A percentile compares a stretch with the other conserved stretches of the same genome.
Evolutionary conservation across 2,888 invertebrate genomes (phyloP).

Genomic region (Sesia apiformis): DNA sequence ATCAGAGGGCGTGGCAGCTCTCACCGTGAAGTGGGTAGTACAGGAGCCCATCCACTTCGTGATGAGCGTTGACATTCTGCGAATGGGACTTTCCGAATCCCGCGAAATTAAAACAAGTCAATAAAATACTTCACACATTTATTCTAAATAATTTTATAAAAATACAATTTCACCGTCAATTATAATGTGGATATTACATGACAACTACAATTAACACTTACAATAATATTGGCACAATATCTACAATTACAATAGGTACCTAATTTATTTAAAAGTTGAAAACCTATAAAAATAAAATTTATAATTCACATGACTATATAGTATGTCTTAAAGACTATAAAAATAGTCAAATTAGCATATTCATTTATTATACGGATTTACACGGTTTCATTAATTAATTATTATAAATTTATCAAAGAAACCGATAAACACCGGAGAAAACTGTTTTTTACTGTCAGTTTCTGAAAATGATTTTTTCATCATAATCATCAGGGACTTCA

Average conservation of each 20-base stretch:
- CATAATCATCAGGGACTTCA: no score
- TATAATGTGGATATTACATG: conserved; percentile 21
- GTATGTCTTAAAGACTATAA: no score
- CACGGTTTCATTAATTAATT: no score
- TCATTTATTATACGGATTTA: no score
- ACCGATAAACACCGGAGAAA: no score
- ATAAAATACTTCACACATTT: conserved; percentile 2
- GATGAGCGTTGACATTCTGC: no score
- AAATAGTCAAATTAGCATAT: no score
- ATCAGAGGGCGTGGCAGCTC: not conserved
- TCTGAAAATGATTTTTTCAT: no score
- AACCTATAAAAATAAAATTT: not conserved
- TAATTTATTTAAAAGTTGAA: conserved; percentile 2
- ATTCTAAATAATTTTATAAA: conserved; percentile 36
- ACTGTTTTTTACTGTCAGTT: no score
- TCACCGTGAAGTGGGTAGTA: not conserved
- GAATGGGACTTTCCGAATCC: not conserved
- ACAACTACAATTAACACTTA: conserved; percentile 19
- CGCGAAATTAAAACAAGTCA: not conserved
- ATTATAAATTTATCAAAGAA: no score
- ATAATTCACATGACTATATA: no score
- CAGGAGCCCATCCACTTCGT: not conserved
- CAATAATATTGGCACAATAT: conserved; percentile 28
- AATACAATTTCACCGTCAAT: conserved; percentile 22
- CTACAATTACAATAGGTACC: conserved; percentile 8